Base-by-base conservation (phyloP, 2,113 vertebrate genomes). In the Vulpes vulpes region DNA sequence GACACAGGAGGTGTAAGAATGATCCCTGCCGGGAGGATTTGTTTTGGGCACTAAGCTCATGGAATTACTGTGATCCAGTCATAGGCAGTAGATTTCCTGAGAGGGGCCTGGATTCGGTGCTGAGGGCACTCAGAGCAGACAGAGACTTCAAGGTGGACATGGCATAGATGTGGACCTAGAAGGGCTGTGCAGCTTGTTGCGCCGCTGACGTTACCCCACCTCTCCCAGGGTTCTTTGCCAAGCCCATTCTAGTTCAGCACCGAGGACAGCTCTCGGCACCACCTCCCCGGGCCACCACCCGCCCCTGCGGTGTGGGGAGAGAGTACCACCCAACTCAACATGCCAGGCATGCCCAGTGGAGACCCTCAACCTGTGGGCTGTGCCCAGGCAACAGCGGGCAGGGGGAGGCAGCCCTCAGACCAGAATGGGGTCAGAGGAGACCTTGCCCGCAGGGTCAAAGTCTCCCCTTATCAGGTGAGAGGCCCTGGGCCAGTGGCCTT, bases 231-330 rank as follows among this genome's bases (percentile, higher is more conserved):
- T 43, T 62, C 30, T 83, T 23, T 2, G 38, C 23, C 7, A 0
- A 8, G 3, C 32, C 10, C 0, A 0, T 20, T 79, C 73, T 32
- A 69, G 7, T 93, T 97, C 96, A 97, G 97, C 93, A 97, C 96
- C 92, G 0, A 49, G 94, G 95, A 95, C 97, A 97, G 96, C 53
- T 94, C 88, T 51, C 7, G 43, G 2, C 3, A 0, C 35, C 3
- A 0, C 87, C 71, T 10, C 17, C 38, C 22, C 2, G 73, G 83
- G 35, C 80, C 93, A 87, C 81, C 76, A 38, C n/a, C 53, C 65
- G 22, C n/a, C 71, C 49, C 38, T 69, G 22, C 23, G n/a, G 9
- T 0, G 16, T 57, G 35, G 7, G 23, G 49, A n/a, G 80, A 69
- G 4, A 8, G n/a, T 12, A 38, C 67, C 67, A 5, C 35, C 25